Evolutionary conservation across 1,140 invertebrate species (phyloP).

Genomic region (Magallana gigas): DNA sequence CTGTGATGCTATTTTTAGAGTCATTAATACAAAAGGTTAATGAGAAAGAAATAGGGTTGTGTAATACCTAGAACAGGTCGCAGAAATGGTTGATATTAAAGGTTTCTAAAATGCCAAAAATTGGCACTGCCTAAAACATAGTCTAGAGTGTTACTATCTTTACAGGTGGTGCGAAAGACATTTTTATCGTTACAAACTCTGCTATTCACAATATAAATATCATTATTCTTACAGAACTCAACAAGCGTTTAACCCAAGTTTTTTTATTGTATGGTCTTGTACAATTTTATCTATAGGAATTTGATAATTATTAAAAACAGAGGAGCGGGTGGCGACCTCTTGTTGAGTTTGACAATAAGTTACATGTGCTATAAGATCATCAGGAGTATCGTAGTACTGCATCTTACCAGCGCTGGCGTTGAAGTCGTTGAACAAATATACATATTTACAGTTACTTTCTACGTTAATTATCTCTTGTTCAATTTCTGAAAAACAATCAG

Average conservation of each 20-base stretch:
- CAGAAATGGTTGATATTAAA: background rate
- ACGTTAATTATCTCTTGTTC: background rate
- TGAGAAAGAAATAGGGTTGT: background rate
- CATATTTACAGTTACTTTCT: background rate
- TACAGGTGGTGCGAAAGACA: background rate
- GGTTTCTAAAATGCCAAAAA: background rate
- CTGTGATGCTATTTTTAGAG: background rate
- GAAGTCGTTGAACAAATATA: background rate
- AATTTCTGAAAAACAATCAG: background rate
- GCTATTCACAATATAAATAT: background rate
- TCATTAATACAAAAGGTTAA: background rate
- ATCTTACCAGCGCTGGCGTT: background rate
- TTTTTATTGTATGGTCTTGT: background rate
- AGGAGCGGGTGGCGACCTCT: background rate
- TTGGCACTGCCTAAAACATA: background rate
- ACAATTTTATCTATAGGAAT: background rate
- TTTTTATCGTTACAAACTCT: background rate
- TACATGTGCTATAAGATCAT: background rate
- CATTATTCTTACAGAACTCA: background rate
- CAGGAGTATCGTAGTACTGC: background rate
- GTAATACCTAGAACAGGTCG: background rate
- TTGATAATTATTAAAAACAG: background rate
- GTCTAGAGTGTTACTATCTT: background rate
- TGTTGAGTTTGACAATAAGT: background rate
- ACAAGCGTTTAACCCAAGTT: background rate